These are phyloP conservation scores for Porites australiensis DNA, from an alignment of 64 coral and sea anemone genomes.

Conservation along the genomic window DNA sequence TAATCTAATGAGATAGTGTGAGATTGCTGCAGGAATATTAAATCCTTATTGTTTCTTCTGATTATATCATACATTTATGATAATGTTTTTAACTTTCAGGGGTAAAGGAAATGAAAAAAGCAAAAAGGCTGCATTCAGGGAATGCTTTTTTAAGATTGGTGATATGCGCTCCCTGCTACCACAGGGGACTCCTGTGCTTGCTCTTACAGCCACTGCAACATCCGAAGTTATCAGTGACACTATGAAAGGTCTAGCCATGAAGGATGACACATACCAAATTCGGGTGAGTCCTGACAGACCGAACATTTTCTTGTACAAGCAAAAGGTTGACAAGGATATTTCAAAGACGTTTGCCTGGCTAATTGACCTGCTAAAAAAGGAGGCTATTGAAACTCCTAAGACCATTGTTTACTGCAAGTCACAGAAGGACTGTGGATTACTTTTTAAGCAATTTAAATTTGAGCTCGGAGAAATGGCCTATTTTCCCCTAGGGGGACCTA, in stretches of 20 bases:
- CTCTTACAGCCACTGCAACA: slow-evolving; percentile 40
- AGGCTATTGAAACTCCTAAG: background rate
- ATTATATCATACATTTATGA: no score
- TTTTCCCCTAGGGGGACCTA: background rate
- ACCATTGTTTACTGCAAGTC: background rate
- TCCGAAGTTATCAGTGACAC: background rate
- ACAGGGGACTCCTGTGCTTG: background rate
- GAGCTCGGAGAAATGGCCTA: slow-evolving; percentile 9
- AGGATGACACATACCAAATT: no score
- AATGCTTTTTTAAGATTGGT: slow-evolving; percentile 25
- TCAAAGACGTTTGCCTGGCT: background rate
- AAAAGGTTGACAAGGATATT: no score
- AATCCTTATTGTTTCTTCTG: no score
- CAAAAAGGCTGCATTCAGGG: slow-evolving; percentile 26
- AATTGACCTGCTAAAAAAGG: background rate
- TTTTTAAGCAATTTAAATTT: background rate
- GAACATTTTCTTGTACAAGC: no score
- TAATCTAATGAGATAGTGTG: no score
- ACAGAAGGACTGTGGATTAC: background rate
- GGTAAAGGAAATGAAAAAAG: slow-evolving; percentile 49
- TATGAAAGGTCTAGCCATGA: no score
- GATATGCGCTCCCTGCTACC: slow-evolving; percentile 41
- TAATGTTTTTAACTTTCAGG: background rate
- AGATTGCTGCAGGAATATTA: no score
- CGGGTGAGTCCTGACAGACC: no score